phyloP scores from a whole-genome alignment of 2,113 vertebrate species.

The Salvelinus fontinalis region DNA sequence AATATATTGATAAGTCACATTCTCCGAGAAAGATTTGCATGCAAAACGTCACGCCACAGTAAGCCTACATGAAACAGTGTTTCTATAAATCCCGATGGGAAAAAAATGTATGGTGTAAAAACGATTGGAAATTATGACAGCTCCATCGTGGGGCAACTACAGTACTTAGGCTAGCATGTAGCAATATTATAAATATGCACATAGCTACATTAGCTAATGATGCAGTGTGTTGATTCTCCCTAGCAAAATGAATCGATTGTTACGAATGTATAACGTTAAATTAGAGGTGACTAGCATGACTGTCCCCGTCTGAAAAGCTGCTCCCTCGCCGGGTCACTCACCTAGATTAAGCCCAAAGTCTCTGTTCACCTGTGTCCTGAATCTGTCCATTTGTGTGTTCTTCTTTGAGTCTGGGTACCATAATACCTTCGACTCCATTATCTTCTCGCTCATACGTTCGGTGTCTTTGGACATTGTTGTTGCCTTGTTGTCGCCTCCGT shows the following conservation, averaged over 20 bases:
- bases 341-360: conserved; percentile 84
- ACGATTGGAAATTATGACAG: too few relatives aligned
- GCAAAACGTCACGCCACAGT: too few relatives aligned
- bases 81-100: too few relatives aligned
- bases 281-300: too few relatives aligned
- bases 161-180: too few relatives aligned
- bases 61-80: too few relatives aligned
- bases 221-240: not conserved
- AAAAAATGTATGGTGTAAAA: too few relatives aligned
- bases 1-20: too few relatives aligned
- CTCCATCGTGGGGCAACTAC: too few relatives aligned
- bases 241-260: not conserved
- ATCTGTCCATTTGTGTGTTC: conserved; percentile 88
- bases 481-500: not conserved
- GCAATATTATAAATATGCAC: too few relatives aligned
- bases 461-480: conserved; percentile 82
- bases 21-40: too few relatives aligned
- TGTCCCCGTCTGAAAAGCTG: not conserved
- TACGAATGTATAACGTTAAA: not conserved
- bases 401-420: conserved; percentile 95
- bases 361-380: conserved; percentile 80
- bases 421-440: conserved; percentile 87
- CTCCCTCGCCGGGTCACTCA: conserved; percentile 70
- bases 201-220: too few relatives aligned
- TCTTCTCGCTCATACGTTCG: conserved; percentile 74